Evolutionary conservation across 2,797 vertebrate genomes (phyloP).

Genomic region (Todus mexicanus): DNA sequence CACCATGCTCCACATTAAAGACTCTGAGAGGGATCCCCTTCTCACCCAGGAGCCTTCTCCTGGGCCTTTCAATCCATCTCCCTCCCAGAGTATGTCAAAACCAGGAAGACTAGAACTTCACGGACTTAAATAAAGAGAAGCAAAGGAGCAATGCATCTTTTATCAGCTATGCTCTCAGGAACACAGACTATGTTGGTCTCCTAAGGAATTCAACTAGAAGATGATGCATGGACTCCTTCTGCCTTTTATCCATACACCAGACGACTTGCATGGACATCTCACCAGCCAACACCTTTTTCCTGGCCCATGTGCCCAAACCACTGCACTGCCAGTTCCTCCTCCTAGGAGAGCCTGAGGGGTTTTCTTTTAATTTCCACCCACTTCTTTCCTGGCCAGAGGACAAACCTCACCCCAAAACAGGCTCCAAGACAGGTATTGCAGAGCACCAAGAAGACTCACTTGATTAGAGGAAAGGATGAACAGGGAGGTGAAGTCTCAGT

Average conservation of each 20-base stretch:
- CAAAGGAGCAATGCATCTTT: neutral
- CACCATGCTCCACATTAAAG: neutral
- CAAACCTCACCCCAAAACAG: neutral
- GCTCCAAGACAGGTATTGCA: slow-evolving; percentile 30
- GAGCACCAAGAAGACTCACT: neutral
- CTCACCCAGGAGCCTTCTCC: neutral
- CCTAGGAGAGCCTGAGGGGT: neutral
- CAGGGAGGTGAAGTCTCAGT: neutral
- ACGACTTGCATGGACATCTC: neutral
- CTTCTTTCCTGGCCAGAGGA: slow-evolving; percentile 5
- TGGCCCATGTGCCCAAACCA: neutral
- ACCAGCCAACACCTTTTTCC: neutral
- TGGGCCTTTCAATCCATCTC: neutral
- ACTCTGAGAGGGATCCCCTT: neutral
- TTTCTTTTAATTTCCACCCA: slow-evolving; percentile 21
- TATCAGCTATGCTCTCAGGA: neutral
- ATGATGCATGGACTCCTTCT: neutral
- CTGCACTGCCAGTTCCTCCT: neutral
- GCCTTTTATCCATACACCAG: neutral
- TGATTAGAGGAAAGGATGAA: slow-evolving; percentile 17
- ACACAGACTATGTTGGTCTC: accelerated
- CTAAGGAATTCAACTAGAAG: neutral
- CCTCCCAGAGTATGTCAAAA: neutral
- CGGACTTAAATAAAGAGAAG: neutral
- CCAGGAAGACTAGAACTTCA: neutral